Evolutionary conservation across 2,888 invertebrate species (phyloP), one percentile per base, ranked within the genome.

Genomic region (Xylocampa areola): DNA sequence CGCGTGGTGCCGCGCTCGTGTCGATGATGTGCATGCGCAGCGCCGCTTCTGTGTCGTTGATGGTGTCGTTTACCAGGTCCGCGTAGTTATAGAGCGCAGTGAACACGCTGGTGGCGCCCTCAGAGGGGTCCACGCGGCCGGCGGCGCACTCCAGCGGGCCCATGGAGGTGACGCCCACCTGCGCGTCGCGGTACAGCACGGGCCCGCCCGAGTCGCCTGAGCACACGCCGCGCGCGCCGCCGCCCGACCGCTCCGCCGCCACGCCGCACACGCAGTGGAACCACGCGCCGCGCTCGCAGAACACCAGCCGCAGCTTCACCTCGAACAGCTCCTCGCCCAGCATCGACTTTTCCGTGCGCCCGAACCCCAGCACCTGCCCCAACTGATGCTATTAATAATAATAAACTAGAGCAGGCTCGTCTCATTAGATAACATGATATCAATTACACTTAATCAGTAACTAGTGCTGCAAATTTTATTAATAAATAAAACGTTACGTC

Each of bases 191-290:
- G 53, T 59, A 66, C 64, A 73, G 57, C 51, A 65, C 55, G 48
- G 92, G 91, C 45, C 91, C 92, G 47, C 92, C 92, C 19, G 91
- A 91, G 84, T 92, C 92, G 0, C 92, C 92, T 23, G 89, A 76
- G 84, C 92, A 92, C 52, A 91, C 91, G 59, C 89, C 91, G 48
- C 84, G 76, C 19, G 72, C 53, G 44, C 68, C 71, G 21, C 25
- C 35, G 0, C 44, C 44, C 4, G 17, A 82, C 27, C 78, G 65
- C 16, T 60, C 50, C 11, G n/a, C 37, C 21, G 73, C 74, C 67
- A 67, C 73, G 54, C 81, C 86, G 77, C 90, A 91, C 78, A 80
- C 73, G 78, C 88, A 89, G 73, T 81, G 82, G 54, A 68, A 39
- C 90, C 90, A 90, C 19, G 61, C 65, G 39, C 49, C 68, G 54